Evolutionary conservation across 2,888 invertebrate genomes (phyloP).

Genomic region (Mantis religiosa): DNA sequence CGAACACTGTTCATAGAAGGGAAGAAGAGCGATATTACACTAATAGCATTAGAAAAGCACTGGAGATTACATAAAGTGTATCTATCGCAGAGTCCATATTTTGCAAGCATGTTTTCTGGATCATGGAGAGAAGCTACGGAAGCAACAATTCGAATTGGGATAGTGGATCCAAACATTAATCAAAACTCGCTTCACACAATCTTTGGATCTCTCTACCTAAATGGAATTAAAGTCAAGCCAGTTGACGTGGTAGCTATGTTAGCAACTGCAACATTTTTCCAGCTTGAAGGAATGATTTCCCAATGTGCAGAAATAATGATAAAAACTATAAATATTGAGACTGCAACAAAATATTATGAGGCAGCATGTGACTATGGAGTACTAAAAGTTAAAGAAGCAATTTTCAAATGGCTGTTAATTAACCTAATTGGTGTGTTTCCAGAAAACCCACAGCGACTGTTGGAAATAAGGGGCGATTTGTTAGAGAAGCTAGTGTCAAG

Average conservation of each 20-base stretch:
- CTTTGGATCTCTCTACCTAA: slow-evolving; percentile 71
- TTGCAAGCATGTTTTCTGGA: no score
- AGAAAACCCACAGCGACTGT: slow-evolving; percentile 53
- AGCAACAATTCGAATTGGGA: no score
- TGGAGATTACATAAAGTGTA: slow-evolving; percentile 77
- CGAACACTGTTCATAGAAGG: slow-evolving; percentile 71
- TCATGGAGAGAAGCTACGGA: no score
- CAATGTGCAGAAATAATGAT: slow-evolving; percentile 70
- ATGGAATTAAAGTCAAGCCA: slow-evolving; percentile 67
- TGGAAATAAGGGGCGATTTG: slow-evolving; percentile 48
- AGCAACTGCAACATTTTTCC: slow-evolving; percentile 70
- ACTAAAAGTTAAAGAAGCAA: slow-evolving; percentile 55
- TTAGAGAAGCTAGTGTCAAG: no score
- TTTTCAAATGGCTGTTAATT: slow-evolving; percentile 65
- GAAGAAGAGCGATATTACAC: slow-evolving; percentile 69
- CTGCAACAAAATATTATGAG: slow-evolving; percentile 63
- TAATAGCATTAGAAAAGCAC: slow-evolving; percentile 64
- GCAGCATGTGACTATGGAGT: slow-evolving; percentile 66
- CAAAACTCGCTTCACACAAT: slow-evolving; percentile 57
- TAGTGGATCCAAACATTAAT: no score
- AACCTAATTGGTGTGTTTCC: slow-evolving; percentile 61
- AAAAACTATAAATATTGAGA: slow-evolving; percentile 68
- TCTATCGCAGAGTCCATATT: slow-evolving; percentile 54
- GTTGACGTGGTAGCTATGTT: slow-evolving; percentile 62
- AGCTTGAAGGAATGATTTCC: slow-evolving; percentile 67